Percentiles rank a stretch among this genome's conserved stretches.
Evolutionary conservation across 2,113 vertebrate species (phyloP).

Genomic region (Aphelocoma coerulescens): DNA sequence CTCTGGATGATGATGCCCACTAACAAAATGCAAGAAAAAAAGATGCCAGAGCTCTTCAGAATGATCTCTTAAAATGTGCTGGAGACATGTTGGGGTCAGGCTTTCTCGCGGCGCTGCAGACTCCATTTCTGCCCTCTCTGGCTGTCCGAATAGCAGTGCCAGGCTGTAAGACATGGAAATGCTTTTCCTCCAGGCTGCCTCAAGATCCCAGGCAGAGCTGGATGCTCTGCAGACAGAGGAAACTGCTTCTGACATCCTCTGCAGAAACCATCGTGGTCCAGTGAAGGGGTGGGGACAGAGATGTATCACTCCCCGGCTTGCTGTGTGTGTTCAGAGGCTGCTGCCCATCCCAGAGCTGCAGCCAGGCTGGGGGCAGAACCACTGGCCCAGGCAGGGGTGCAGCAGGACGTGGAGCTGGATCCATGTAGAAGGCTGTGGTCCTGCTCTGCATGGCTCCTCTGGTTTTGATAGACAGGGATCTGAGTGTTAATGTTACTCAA

Average conservation of each 20-base stretch:
- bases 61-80: not conserved
- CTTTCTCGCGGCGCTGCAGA: not conserved
- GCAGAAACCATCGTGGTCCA: not conserved
- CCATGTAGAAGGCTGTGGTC: not conserved
- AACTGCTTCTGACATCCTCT: not conserved
- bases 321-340: rapidly evolving
- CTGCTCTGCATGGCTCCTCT: rapidly evolving
- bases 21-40: not conserved
- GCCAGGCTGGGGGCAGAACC: not conserved
- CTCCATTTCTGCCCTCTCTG: not conserved
- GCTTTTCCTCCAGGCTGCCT: not conserved
- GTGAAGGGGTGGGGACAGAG: not conserved
- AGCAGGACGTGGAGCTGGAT: not conserved
- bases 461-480: not conserved
- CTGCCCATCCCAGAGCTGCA: not conserved
- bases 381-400: not conserved
- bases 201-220: not conserved
- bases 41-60: not conserved
- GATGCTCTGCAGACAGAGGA: not conserved
- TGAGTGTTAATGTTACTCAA: not conserved
- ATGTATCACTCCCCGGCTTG: not conserved
- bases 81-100: not conserved
- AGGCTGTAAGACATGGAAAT: not conserved
- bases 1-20: not conserved
- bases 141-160: not conserved